These are phyloP conservation scores for Zophobas morio DNA, from an alignment of 1,140 invertebrate genomes.

Conservation along the genomic window DNA sequence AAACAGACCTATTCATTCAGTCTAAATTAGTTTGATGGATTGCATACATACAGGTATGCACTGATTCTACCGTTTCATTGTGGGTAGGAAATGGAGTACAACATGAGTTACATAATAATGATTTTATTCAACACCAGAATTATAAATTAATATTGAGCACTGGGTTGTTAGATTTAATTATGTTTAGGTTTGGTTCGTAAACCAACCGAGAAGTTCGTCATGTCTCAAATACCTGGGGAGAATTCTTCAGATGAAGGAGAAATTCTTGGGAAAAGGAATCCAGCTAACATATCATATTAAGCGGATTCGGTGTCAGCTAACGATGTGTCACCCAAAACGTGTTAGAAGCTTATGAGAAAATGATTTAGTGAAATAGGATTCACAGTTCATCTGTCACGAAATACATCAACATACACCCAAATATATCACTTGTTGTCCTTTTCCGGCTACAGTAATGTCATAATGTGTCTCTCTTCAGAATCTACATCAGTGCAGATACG, in stretches of 20 bases:
- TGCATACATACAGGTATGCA: too few species aligned
- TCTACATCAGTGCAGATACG: slow-evolving; percentile 14
- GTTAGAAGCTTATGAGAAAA: slow-evolving; percentile 61
- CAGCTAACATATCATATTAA: slow-evolving; percentile 48
- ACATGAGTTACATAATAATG: background rate
- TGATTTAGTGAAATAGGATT: slow-evolving; percentile 67
- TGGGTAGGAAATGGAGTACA: too few species aligned
- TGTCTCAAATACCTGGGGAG: slow-evolving; percentile 31
- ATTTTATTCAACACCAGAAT: background rate
- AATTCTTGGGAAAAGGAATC: slow-evolving; percentile 39
- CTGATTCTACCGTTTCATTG: too few species aligned
- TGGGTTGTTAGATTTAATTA: slow-evolving; percentile 7
- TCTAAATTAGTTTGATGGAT: too few species aligned
- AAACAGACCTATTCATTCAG: too few species aligned
- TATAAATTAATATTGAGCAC: slow-evolving; percentile 4
- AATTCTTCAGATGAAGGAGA: slow-evolving; percentile 36
- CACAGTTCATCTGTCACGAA: slow-evolving; percentile 67
- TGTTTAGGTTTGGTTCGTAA: slow-evolving; percentile 14
- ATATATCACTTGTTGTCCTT: slow-evolving; percentile 37
- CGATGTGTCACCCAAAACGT: slow-evolving; percentile 58
- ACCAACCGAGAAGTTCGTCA: slow-evolving; percentile 6
- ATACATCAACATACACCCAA: slow-evolving; percentile 64
- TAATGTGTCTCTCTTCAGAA: slow-evolving; percentile 4
- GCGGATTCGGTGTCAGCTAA: slow-evolving; percentile 58
- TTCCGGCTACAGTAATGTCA: background rate